phyloP scores from a whole-genome alignment of 2,888 invertebrate genomes.

The Xanthia icteritia region DNA sequence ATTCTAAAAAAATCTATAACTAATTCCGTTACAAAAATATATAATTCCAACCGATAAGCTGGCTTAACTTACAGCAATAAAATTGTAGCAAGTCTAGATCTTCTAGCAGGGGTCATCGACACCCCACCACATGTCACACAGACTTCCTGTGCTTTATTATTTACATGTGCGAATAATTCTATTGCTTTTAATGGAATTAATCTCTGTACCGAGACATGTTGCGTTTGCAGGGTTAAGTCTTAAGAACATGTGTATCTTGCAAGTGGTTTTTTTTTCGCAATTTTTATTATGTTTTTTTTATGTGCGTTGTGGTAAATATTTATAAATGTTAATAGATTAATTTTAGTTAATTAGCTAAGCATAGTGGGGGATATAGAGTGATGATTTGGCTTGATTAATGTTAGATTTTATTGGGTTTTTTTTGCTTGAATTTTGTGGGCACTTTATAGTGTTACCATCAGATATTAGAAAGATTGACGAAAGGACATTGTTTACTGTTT shows the following conservation, averaged over 20 bases:
- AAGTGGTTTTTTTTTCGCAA: slow-evolving; percentile 10
- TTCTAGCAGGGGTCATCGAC: slow-evolving; percentile 75
- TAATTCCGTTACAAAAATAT: not conserved
- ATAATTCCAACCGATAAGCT: not conserved
- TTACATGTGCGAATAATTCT: slow-evolving; percentile 79
- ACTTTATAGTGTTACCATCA: not conserved
- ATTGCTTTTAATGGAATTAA: slow-evolving; percentile 70
- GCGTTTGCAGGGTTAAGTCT: slow-evolving; percentile 47
- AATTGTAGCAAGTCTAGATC: slow-evolving; percentile 70
- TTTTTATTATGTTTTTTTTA: slow-evolving; percentile 37
- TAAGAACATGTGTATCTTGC: slow-evolving; percentile 52
- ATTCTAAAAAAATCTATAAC: not conserved
- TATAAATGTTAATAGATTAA: slow-evolving; percentile 46
- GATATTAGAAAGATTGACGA: not conserved
- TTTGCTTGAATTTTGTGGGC: slow-evolving; percentile 14
- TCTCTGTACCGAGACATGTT: slow-evolving; percentile 64
- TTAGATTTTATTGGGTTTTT: slow-evolving; percentile 25
- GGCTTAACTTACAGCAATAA: slow-evolving; percentile 28
- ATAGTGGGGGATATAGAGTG: slow-evolving; percentile 50
- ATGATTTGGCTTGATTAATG: slow-evolving; percentile 42
- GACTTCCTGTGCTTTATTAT: slow-evolving; percentile 81
- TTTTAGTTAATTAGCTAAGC: slow-evolving; percentile 57
- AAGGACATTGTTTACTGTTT: not conserved
- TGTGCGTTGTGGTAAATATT: slow-evolving; percentile 29
- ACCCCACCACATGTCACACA: slow-evolving; percentile 78